Evolutionary conservation across 2,113 vertebrate genomes (phyloP).

Genomic region (Platysternon megacephalum): DNA sequence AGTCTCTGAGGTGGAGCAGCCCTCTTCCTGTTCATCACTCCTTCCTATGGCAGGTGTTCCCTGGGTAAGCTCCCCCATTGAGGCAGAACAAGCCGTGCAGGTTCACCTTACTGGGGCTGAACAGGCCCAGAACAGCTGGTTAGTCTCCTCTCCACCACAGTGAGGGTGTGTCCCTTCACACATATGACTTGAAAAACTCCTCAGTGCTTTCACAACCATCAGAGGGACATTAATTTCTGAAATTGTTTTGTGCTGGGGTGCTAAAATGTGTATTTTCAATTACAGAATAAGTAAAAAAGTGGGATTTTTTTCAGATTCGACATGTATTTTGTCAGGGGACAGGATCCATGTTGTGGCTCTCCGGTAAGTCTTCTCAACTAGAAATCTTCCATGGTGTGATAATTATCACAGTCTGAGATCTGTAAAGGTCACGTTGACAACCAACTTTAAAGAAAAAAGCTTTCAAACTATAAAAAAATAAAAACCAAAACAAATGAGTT

Average conservation of each 20-base stretch:
- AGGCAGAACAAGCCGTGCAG: neutral
- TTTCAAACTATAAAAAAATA: conserved; percentile 3
- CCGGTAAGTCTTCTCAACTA: neutral
- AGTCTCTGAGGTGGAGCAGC: neutral
- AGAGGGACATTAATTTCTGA: neutral
- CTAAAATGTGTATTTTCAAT: conserved; percentile 15
- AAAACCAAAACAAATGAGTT: neutral
- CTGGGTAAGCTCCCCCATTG: neutral
- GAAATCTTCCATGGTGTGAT: neutral
- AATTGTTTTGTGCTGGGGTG: neutral
- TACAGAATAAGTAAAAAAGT: conserved; percentile 32
- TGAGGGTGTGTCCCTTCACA: neutral
- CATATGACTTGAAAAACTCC: neutral
- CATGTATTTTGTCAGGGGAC: neutral
- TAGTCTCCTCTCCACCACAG: neutral
- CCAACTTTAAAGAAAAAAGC: neutral
- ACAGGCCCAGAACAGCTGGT: neutral
- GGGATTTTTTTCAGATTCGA: neutral
- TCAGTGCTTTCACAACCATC: neutral
- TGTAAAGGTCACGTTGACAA: conserved; percentile 40
- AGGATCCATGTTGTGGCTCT: neutral
- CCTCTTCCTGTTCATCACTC: neutral
- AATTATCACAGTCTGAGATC: conserved; percentile 26
- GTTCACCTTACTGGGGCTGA: neutral
- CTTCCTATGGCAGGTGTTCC: neutral